Evolutionary conservation across 2,888 invertebrate genomes (phyloP).

Genomic region (Unio pictorum): DNA sequence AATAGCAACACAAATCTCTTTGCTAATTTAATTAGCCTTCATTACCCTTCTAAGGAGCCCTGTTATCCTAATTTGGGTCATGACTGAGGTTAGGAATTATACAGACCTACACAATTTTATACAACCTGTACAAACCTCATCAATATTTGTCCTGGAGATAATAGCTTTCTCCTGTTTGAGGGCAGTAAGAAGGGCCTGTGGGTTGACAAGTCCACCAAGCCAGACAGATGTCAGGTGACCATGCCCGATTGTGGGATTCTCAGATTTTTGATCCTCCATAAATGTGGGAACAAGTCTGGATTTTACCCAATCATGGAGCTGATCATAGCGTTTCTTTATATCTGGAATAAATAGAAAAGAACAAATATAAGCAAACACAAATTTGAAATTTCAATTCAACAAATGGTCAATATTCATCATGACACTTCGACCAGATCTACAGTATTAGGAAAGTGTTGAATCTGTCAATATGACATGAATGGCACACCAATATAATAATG

Average conservation of each 20-base stretch:
- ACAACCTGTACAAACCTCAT: conserved; percentile 52
- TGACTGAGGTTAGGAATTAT: not conserved
- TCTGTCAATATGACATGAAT: too few species aligned
- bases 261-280: conserved; percentile 15
- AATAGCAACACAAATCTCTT: too few species aligned
- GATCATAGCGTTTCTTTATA: conserved; percentile 57
- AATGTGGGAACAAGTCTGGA: conserved; percentile 64
- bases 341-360: conserved; percentile 40
- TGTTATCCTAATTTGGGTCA: too few species aligned
- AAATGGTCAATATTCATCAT: too few species aligned
- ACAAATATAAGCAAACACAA: too few species aligned
- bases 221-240: conserved; percentile 62
- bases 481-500: too few species aligned
- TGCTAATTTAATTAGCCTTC: not conserved
- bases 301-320: conserved; percentile 63
- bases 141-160: conserved; percentile 48
- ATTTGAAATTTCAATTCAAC: too few species aligned
- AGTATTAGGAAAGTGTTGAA: too few species aligned
- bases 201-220: conserved; percentile 69
- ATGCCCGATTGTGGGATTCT: conserved; percentile 48
- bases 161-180: conserved; percentile 67
- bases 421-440: too few species aligned
- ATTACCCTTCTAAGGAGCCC: too few species aligned
- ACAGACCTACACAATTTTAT: too few species aligned
- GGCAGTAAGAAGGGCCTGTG: conserved; percentile 63